Conservation (phyloP, 2,113 vertebrate genomes). For the Tachysurus fulvidraco region DNA sequence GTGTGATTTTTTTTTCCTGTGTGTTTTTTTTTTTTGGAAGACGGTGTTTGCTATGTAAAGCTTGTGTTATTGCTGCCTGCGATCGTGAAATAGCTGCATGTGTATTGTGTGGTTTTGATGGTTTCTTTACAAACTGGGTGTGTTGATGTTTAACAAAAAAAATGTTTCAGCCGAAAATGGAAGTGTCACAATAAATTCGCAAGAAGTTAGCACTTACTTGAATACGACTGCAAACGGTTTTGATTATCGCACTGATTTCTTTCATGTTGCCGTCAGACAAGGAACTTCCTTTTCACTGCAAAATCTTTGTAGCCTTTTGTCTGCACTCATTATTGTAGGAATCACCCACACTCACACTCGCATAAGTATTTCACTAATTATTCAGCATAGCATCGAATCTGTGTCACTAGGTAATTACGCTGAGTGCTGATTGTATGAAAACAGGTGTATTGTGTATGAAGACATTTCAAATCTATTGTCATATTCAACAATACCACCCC, state of each 20-base stretch:
- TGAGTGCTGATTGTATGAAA: background rate
- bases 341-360: background rate
- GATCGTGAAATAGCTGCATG: conserved; percentile 62
- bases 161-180: background rate
- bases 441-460: background rate
- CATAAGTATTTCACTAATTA: background rate
- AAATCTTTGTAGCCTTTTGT: conserved; percentile 9
- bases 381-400: background rate
- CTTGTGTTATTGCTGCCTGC: conserved; percentile 55
- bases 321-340: background rate
- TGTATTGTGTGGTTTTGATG: conserved; percentile 22
- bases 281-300: background rate
- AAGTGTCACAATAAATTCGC: background rate
- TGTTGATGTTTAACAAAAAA: conserved; percentile 26
- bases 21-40: background rate
- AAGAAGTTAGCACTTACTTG: background rate
- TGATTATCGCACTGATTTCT: background rate
- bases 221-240: background rate
- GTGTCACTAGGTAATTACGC: background rate
- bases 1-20: conserved; percentile 42
- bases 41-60: conserved; percentile 57
- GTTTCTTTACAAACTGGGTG: background rate
- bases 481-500: background rate
- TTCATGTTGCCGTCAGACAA: background rate
- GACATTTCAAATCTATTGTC: conserved; percentile 8